A percentile compares a stretch with the other conserved stretches of the same genome.
These are phyloP conservation scores for Lutjanus argentimaculatus DNA, from an alignment of 2,797 vertebrate species.

Conservation along the genomic window DNA sequence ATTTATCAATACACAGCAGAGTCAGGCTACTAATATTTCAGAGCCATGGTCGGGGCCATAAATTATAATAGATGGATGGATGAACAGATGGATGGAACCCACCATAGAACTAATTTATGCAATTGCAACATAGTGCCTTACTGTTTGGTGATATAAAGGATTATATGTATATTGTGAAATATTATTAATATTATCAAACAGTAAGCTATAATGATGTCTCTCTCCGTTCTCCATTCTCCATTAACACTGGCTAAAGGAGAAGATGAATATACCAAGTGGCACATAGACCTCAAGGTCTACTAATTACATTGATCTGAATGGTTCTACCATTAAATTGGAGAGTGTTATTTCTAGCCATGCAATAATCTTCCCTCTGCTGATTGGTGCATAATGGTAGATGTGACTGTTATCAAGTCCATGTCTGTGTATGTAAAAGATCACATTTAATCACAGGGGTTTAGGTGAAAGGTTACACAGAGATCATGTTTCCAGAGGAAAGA, in stretches of 20 bases:
- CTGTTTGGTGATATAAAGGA: background rate
- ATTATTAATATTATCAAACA: too few species aligned
- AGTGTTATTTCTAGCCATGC: background rate
- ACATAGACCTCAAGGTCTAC: background rate
- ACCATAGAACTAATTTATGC: background rate
- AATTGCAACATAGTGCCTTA: background rate
- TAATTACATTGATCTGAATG: slow-evolving; percentile 14
- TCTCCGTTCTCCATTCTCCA: background rate
- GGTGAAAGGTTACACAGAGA: slow-evolving; percentile 22
- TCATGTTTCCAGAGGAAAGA: background rate
- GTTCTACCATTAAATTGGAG: background rate
- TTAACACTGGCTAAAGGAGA: background rate
- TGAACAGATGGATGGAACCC: background rate
- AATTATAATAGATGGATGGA: too few species aligned
- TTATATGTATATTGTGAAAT: background rate
- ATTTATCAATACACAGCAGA: too few species aligned
- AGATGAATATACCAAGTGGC: background rate
- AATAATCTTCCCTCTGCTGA: slow-evolving; percentile 46
- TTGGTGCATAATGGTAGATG: slow-evolving; percentile 58
- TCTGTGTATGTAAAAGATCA: slow-evolving; percentile 58
- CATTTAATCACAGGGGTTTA: slow-evolving; percentile 57
- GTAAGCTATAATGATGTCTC: background rate
- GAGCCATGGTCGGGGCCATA: too few species aligned
- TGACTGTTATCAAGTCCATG: slow-evolving; percentile 56
- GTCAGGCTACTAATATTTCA: too few species aligned